Evolutionary conservation across 2,888 invertebrate genomes (phyloP).

Genomic region (Ypsolopha scabrella): DNA sequence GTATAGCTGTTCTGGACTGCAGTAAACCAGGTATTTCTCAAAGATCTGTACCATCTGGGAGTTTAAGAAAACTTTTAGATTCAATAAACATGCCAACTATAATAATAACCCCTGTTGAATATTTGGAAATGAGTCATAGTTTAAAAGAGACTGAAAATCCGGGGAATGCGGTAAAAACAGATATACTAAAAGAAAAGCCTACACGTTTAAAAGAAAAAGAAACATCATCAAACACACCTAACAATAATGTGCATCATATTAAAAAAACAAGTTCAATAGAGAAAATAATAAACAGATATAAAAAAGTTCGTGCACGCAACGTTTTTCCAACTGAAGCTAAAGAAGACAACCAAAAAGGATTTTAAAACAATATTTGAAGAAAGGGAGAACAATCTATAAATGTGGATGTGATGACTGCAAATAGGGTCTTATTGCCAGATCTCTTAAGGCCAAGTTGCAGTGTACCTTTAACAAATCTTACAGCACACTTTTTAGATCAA

Average conservation of each 20-base stretch:
- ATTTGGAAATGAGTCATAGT: conserved; percentile 16
- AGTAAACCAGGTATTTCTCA: conserved; percentile 31
- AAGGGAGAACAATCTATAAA: conserved; percentile 34
- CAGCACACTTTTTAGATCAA: conserved; percentile 22
- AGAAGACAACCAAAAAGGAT: conserved; percentile 18
- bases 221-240: conserved; percentile 39
- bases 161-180: neutral
- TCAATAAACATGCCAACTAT: conserved; percentile 23
- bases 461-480: conserved; percentile 18
- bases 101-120: conserved; percentile 17
- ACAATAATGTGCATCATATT: conserved; percentile 26
- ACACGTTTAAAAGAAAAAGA: conserved; percentile 12
- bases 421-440: conserved; percentile 45
- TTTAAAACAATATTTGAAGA: conserved; percentile 42
- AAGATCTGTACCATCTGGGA: conserved; percentile 15
- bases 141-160: conserved; percentile 15
- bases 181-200: too few species aligned
- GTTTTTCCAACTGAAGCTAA: conserved; percentile 16
- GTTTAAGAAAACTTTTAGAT: conserved; percentile 19
- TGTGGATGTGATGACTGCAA: conserved; percentile 27
- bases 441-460: conserved; percentile 49
- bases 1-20: conserved; percentile 34
- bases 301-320: conserved; percentile 40
- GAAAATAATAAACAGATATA: conserved; percentile 56
- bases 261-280: conserved; percentile 52